Conservation (phyloP, 2,113 vertebrate genomes). For the Albula goreensis region DNA sequence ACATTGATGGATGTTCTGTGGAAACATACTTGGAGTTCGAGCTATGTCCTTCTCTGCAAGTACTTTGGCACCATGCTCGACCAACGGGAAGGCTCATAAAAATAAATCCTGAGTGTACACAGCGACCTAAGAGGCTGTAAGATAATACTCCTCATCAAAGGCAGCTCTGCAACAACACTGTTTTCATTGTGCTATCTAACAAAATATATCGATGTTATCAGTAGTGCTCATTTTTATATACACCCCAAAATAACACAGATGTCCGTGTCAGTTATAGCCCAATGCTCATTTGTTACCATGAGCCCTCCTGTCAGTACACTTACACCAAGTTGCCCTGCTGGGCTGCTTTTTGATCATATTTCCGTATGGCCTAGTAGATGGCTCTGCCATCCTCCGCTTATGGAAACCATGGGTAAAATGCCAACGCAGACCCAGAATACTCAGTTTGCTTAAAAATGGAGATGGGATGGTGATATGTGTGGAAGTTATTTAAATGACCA, state of each 20-base stretch:
- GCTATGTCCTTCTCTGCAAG: conserved; percentile 65
- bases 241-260: background rate
- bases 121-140: conserved; percentile 38
- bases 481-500: too few species aligned
- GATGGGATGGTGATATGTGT: too few species aligned
- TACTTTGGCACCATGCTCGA: conserved; percentile 56
- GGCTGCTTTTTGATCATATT: background rate
- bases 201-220: background rate
- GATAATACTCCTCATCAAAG: conserved; percentile 43
- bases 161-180: background rate
- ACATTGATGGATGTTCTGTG: conserved; percentile 58
- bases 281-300: background rate
- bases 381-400: background rate
- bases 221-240: background rate
- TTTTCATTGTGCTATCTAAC: background rate
- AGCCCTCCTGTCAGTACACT: background rate
- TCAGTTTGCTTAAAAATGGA: background rate
- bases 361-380: background rate
- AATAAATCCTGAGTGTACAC: conserved; percentile 53
- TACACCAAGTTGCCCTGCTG: background rate
- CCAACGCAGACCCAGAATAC: background rate
- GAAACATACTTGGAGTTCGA: conserved; percentile 70
- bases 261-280: background rate
- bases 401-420: background rate
- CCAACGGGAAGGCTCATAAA: conserved; percentile 58